Evolutionary conservation across 2,797 vertebrate species (phyloP).

Genomic region (Myripristis murdjan): DNA sequence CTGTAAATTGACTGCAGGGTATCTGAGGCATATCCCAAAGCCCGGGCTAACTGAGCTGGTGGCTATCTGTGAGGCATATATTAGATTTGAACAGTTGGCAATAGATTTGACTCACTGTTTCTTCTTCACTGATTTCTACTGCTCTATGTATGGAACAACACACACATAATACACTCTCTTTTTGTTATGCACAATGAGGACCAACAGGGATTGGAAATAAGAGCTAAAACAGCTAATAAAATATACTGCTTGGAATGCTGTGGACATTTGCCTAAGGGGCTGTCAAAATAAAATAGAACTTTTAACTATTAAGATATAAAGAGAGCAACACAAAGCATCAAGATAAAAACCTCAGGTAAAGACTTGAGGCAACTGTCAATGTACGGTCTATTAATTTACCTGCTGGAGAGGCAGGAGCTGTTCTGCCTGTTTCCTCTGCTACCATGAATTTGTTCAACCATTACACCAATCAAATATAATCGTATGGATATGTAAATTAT

Average conservation of each 20-base stretch:
- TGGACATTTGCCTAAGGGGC: constrained; percentile 10
- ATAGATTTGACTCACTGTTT: constrained; percentile 11
- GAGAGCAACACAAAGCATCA: constrained; percentile 25
- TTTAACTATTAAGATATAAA: constrained; percentile 17
- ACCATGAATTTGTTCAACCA: constrained; percentile 8
- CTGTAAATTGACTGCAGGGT: constrained; percentile 43
- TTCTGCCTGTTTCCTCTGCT: constrained; percentile 8
- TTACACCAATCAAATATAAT: constrained; percentile 32
- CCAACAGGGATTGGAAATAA: background rate
- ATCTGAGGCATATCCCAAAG: constrained; percentile 44
- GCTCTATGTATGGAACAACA: background rate
- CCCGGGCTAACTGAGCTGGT: constrained; percentile 39
- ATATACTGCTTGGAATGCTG: constrained; percentile 20
- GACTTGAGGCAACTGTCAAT: constrained; percentile 6
- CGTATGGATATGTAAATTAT: constrained; percentile 21
- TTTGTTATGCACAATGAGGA: constrained; percentile 15
- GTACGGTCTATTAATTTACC: background rate
- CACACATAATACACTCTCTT: constrained; percentile 6
- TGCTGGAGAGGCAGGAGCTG: background rate
- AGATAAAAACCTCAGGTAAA: constrained; percentile 11
- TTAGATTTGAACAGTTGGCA: background rate
- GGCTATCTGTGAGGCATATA: constrained; percentile 26
- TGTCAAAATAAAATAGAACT: constrained; percentile 26
- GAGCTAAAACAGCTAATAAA: constrained; percentile 3
- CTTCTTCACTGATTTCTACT: constrained; percentile 19